phyloP scores from a whole-genome alignment of 1,140 invertebrate genomes.

The silkworm (Bombyx mori) region ASM3026992v2 NC_085110.1:11567501-11568000 shows the following conservation, averaged over 20 bases:
- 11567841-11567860: conserved; percentile 69
- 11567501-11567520: too few relatives aligned
- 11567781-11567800: conserved; percentile 58
- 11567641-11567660: conserved; percentile 17
- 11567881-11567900: conserved; percentile 69
- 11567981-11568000: too few relatives aligned
- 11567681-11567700: conserved; percentile 63
- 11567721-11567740: conserved; percentile 68
- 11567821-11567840: conserved; percentile 68
- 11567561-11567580: too few relatives aligned
- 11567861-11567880: conserved; percentile 69
- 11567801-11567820: conserved; percentile 64
- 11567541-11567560: too few relatives aligned
- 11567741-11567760: conserved; percentile 43
- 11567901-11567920: conserved; percentile 51
- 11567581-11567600: too few relatives aligned
- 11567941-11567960: not conserved
- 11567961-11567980: not conserved
- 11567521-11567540: too few relatives aligned
- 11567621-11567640: too few relatives aligned
- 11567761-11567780: conserved; percentile 21
- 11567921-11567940: conserved; percentile 42
- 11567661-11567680: conserved; percentile 68
- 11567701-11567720: conserved; percentile 72
- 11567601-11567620: too few relatives aligned